phyloP scores from a whole-genome alignment of 2,888 invertebrate species.

The Aphodius granarius region DNA sequence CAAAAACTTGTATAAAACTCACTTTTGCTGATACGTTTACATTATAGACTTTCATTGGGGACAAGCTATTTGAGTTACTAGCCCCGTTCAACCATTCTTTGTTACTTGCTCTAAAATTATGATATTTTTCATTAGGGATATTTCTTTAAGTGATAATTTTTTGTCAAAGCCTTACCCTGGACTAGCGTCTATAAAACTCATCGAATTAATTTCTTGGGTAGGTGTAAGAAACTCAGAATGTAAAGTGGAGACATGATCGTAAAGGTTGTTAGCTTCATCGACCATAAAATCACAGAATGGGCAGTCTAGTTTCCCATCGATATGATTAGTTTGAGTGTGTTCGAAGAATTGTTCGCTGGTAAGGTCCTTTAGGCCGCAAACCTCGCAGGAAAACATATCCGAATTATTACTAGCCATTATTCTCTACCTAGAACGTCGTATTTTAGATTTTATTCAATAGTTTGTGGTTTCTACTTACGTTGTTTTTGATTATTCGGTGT shows the following conservation, averaged over 20 bases:
- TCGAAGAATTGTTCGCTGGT: conserved; percentile 77
- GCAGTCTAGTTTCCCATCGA: conserved; percentile 77
- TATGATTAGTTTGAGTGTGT: conserved; percentile 77
- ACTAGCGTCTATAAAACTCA: conserved; percentile 72
- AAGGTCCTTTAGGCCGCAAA: conserved; percentile 82
- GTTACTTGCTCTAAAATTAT: neutral
- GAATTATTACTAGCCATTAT: conserved; percentile 59
- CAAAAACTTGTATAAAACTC: no score
- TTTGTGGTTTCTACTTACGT: neutral
- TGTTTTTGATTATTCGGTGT: neutral
- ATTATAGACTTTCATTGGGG: conserved; percentile 48
- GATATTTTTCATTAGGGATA: neutral
- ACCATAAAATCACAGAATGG: conserved; percentile 80
- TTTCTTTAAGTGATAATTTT: no score
- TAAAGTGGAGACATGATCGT: conserved; percentile 80
- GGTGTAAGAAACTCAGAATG: conserved; percentile 83
- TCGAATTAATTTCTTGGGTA: conserved; percentile 65
- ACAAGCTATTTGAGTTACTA: conserved; percentile 46
- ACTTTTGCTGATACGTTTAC: conserved; percentile 52
- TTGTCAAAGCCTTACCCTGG: conserved; percentile 45
- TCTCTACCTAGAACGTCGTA: neutral
- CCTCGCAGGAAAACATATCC: conserved; percentile 73
- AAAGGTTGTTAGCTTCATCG: conserved; percentile 72
- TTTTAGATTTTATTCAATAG: neutral
- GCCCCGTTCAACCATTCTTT: conserved; percentile 28